A percentile compares a stretch with the other conserved stretches of the same genome.
phyloP scores from a whole-genome alignment of 2,888 invertebrate species.

The Elegia similella region DNA sequence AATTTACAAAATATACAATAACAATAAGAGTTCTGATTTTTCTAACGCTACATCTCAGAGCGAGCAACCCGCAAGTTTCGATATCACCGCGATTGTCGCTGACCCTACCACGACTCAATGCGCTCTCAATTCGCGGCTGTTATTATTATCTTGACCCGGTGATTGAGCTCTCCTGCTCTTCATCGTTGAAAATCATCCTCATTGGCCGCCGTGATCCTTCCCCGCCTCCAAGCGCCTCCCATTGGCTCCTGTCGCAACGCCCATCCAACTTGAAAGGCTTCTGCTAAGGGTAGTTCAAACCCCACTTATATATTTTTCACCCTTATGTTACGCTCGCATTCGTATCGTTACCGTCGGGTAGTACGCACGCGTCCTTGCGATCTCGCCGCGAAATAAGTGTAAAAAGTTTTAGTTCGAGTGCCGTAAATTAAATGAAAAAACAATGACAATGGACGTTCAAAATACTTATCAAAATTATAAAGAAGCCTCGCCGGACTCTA shows the following conservation, averaged over 20 bases:
- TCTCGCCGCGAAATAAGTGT: conserved; percentile 69
- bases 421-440: conserved; percentile 66
- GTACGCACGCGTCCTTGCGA: conserved; percentile 68
- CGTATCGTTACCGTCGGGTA: conserved; percentile 61
- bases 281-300: conserved; percentile 72
- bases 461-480: conserved; percentile 76
- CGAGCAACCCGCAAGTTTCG: conserved; percentile 54
- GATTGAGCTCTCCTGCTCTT: conserved; percentile 78
- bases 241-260: conserved; percentile 70
- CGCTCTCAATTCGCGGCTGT: conserved; percentile 79
- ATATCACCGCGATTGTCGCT: conserved; percentile 69
- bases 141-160: conserved; percentile 81
- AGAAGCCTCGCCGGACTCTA: conserved; percentile 72
- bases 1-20: no score
- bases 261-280: conserved; percentile 61
- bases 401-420: conserved; percentile 69
- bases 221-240: conserved; percentile 61
- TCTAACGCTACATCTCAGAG: conserved; percentile 41
- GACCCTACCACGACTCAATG: conserved; percentile 78
- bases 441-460: conserved; percentile 88
- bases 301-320: conserved; percentile 80
- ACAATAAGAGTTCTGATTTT: conserved; percentile 25
- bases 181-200: conserved; percentile 45
- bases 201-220: conserved; percentile 61
- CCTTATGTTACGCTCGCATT: conserved; percentile 75